Evolutionary conservation across 2,888 invertebrate genomes (phyloP).

Genomic region (Sarcophaga rosellei): DNA sequence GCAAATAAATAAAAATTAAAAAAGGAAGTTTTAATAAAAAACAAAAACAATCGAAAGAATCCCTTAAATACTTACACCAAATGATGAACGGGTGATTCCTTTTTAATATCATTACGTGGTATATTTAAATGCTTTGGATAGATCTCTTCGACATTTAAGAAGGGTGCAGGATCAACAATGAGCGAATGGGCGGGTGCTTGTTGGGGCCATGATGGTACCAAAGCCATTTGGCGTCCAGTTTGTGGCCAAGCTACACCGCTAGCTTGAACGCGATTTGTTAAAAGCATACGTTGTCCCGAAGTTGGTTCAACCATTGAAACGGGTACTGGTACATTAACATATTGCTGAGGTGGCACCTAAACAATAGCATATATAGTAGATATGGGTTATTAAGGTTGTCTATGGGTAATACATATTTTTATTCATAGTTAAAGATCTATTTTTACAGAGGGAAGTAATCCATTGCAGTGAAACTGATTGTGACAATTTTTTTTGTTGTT

Average conservation of each 20-base stretch:
- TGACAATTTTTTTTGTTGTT: too few species aligned
- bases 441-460: too few species aligned
- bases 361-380: background rate
- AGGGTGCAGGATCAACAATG: conserved; percentile 89
- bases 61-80: conserved; percentile 77
- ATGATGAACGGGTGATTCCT: conserved; percentile 83
- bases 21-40: conserved; percentile 2
- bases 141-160: conserved; percentile 85
- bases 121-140: conserved; percentile 84
- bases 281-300: conserved; percentile 89
- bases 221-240: conserved; percentile 87
- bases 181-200: conserved; percentile 87
- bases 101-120: conserved; percentile 83
- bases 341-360: conserved; percentile 90
- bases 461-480: too few species aligned
- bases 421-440: too few species aligned
- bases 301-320: conserved; percentile 96
- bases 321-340: conserved; percentile 86
- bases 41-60: background rate
- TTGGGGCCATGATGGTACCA: conserved; percentile 93
- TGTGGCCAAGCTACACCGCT: conserved; percentile 82
- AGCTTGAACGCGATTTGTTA: conserved; percentile 83
- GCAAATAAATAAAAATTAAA: conserved; percentile 23
- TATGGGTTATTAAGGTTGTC: background rate
- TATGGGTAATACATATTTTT: too few species aligned